Base-by-base conservation (phyloP, 2,888 invertebrate genomes). In the Euclidia mi region DNA sequence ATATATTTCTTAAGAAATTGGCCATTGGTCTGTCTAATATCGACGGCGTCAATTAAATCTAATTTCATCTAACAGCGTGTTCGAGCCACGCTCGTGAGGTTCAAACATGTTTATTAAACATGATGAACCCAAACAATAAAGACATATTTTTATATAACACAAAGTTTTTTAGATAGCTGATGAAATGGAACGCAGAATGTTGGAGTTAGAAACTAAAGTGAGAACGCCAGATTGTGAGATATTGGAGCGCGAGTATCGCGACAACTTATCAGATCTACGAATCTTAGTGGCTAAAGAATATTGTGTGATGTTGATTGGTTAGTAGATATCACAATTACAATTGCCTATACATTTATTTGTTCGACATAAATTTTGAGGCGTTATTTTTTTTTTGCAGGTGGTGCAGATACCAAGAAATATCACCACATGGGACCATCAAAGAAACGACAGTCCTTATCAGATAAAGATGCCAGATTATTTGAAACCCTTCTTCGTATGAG, bases 281-380 rank as follows among this genome's bases (percentile, higher is more conserved):
- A 85, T 95, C 47, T 83, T 96, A 73, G 92, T 96, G 2, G 95
- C 95, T 31, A 94, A 95, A 69, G 96, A 96, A 84, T 96, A 96
- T 75, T 91, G 93, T 55, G 92, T 93, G 9, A 89, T 96, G 80
- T 78, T 96, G 32, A 84, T 95, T 56, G 96, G 96, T 93, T 55
- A 52, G 52, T 52, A 14, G n/a, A n/a, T n/a, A n/a, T n/a, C n/a
- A n/a, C n/a, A n/a, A n/a, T n/a, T n/a, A n/a, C n/a, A n/a, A n/a
- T n/a, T n/a, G n/a, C n/a, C n/a, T n/a, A n/a, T n/a, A n/a, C n/a
- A n/a, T n/a, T n/a, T n/a, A n/a, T n/a, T n/a, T n/a, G n/a, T n/a
- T n/a, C n/a, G n/a, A n/a, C n/a, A n/a, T n/a, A n/a, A n/a, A n/a
- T n/a, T n/a, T n/a, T n/a, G n/a, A n/a, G n/a, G n/a, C n/a, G n/a